Conservation (phyloP, 2,888 invertebrate species). For the Perdita meconis region DNA sequence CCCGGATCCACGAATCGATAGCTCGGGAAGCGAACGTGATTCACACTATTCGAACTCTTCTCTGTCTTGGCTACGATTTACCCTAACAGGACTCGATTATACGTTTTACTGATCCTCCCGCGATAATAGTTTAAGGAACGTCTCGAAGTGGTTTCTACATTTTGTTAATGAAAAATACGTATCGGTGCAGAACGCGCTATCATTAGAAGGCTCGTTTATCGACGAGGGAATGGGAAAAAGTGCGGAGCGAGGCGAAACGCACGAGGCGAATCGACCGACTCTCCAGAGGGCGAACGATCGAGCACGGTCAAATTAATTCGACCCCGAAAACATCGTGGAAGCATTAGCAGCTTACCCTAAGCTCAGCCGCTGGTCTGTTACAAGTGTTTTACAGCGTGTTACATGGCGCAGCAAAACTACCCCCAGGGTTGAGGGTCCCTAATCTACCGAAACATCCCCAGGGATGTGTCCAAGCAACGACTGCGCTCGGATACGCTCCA, state of each 20-base stretch:
- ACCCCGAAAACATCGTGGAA: constrained; percentile 81
- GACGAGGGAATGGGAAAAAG: not conserved
- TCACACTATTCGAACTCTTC: too few relatives aligned
- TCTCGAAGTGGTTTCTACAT: too few relatives aligned
- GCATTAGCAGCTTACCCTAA: constrained; percentile 81
- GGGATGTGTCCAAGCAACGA: constrained; percentile 74
- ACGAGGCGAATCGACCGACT: constrained; percentile 52
- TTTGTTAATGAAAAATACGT: too few relatives aligned
- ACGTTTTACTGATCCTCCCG: too few relatives aligned
- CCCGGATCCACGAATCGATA: constrained; percentile 37
- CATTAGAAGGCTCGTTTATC: not conserved
- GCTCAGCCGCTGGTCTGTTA: constrained; percentile 77
- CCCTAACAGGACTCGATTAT: too few relatives aligned
- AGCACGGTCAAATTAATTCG: constrained; percentile 83
- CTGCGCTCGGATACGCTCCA: constrained; percentile 76
- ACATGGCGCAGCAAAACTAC: constrained; percentile 75
- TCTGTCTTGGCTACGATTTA: too few relatives aligned
- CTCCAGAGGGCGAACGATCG: constrained; percentile 76
- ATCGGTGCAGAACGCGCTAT: too few relatives aligned
- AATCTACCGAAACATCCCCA: constrained; percentile 83
- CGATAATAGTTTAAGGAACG: too few relatives aligned
- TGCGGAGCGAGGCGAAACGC: constrained; percentile 30
- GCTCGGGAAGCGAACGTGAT: constrained; percentile 44
- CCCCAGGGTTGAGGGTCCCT: constrained; percentile 77
- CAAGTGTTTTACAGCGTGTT: constrained; percentile 83